Base-by-base conservation (phyloP, 2,797 vertebrate species). In the Sebastes paucispinis region DNA sequence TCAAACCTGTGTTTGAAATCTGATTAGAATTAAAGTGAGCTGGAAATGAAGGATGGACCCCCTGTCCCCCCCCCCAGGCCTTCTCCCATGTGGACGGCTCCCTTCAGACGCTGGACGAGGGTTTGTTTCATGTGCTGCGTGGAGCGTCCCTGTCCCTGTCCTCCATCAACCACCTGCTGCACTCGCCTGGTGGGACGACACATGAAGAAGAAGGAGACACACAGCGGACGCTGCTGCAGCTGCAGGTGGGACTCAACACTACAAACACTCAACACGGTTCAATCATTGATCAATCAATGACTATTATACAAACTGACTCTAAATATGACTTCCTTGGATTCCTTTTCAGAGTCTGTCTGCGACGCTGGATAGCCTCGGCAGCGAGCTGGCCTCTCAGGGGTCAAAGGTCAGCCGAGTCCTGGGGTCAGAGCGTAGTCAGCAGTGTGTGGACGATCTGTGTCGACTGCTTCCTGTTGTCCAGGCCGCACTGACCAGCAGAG, bases 111-210 rank as follows among this genome's bases (percentile, higher is more conserved):
- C 86, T 97, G 88, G 96, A 97, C 67, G 96, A 95, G 89, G 94
- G 95, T 71, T 87, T 97, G 79, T 97, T 97, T 89, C 93, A 96
- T 14, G 89, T 96, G 25, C 88, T 98, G 75, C 90, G 93, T 73
- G 90, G 95, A 3, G 91, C 95, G 62, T 95, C 92, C 63, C 93
- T 92, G 75, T 96, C 94, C 25, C 93, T 98, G 64, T 93, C 93
- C 63, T 94, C 95, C 1, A 88, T 96, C 80, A 93, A 89, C 73
- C 85, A 94, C 85, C 93, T 96, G 89, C 89, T 97, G 20, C 91
- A 87, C 65, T 63, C 85, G 0, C 91, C 93, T 3, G 91, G 91
- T 0, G 82, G 77, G 24, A 73, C 85, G n/a, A 83, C 91, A 2
- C 78, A 84, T 0, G 95, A 94, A 52, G 95, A 94, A 25, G 96